These are phyloP conservation scores for Spheniscus mendiculus DNA, from an alignment of 2,113 vertebrate species.

Conservation along the genomic window DNA sequence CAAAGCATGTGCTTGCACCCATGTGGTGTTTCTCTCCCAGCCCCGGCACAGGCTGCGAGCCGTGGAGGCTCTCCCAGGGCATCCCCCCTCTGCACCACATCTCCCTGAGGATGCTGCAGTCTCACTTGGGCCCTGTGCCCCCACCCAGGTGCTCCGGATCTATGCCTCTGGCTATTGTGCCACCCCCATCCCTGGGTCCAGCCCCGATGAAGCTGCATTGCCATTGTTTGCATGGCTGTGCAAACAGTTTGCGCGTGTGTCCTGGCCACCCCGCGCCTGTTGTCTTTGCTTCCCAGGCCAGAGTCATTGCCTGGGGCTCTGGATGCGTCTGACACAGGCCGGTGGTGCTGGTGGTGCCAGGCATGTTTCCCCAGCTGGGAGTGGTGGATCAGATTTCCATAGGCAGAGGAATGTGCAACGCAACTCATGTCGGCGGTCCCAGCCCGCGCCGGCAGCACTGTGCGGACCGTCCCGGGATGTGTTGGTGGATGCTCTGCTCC, in stretches of 20 bases:
- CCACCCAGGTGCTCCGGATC: fast-evolving
- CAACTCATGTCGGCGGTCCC: fast-evolving
- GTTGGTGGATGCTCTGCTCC: background rate
- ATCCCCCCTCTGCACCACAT: fast-evolving
- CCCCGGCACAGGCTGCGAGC: fast-evolving
- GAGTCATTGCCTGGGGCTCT: background rate
- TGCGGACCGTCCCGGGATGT: fast-evolving
- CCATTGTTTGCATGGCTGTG: fast-evolving
- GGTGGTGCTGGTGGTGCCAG: background rate
- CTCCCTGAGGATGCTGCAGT: background rate
- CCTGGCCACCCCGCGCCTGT: fast-evolving
- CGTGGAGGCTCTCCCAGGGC: fast-evolving
- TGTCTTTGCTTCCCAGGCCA: background rate
- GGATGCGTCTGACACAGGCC: background rate
- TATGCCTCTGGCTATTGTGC: fast-evolving
- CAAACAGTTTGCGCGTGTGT: fast-evolving
- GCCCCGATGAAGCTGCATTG: fast-evolving
- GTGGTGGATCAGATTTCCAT: background rate
- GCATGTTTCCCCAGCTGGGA: background rate
- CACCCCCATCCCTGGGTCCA: fast-evolving
- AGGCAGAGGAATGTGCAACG: background rate
- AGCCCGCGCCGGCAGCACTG: background rate
- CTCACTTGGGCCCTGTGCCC: background rate
- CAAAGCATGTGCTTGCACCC: no score
- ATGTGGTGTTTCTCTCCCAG: background rate